phyloP scores from a whole-genome alignment of 2,797 vertebrate genomes.

The Ctenopoma kingsleyae region DNA sequence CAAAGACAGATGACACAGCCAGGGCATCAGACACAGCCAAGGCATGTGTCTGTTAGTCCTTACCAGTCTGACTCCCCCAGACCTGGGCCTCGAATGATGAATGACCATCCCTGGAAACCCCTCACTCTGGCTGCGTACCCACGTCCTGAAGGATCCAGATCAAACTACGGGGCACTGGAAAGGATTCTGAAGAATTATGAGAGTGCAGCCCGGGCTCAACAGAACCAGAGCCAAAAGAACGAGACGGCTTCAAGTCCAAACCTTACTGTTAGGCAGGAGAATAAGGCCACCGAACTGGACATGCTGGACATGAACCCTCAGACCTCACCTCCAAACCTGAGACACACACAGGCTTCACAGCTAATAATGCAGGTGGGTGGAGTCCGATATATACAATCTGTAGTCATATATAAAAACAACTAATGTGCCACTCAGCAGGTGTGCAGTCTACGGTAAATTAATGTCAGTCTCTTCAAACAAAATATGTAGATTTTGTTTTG shows the following conservation, averaged over 20 bases:
- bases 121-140: conserved; percentile 93
- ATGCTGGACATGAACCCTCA: conserved; percentile 84
- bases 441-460: background rate
- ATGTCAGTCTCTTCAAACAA: conserved; percentile 1
- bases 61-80: conserved; percentile 67
- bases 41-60: conserved; percentile 51
- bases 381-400: conserved; percentile 14
- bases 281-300: conserved; percentile 83
- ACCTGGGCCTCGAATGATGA: conserved; percentile 78
- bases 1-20: conserved; percentile 53
- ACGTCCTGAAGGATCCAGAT: conserved; percentile 92
- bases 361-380: conserved; percentile 82
- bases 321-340: conserved; percentile 56
- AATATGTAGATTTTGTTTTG: conserved; percentile 15
- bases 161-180: conserved; percentile 96
- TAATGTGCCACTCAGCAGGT: no score
- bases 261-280: conserved; percentile 73
- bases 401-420: background rate
- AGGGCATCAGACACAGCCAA: conserved; percentile 49
- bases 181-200: conserved; percentile 94
- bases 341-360: conserved; percentile 50
- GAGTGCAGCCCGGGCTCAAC: conserved; percentile 79
- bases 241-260: conserved; percentile 44
- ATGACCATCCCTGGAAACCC: conserved; percentile 92
- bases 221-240: conserved; percentile 65